These are phyloP conservation scores for Chionoecetes opilio DNA, from an alignment of 1,140 invertebrate species.

Conservation along the genomic window DNA sequence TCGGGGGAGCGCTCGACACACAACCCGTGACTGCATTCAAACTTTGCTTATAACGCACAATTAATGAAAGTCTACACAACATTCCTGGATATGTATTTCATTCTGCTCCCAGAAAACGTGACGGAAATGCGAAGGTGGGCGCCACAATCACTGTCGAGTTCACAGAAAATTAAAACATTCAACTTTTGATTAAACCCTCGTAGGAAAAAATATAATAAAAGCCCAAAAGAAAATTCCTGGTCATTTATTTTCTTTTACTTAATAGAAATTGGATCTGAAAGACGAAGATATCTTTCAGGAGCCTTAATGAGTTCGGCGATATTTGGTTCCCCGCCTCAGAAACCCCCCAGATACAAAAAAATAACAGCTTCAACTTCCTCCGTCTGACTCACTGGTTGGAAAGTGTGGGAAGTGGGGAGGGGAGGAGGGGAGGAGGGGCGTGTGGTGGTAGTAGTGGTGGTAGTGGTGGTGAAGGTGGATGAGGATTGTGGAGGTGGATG, in stretches of 20 bases:
- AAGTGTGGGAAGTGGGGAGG: neutral
- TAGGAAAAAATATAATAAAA: neutral
- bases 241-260: constrained; percentile 10
- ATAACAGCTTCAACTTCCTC: neutral
- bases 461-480: no score
- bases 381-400: neutral
- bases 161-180: neutral
- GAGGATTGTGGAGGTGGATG: no score
- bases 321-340: neutral
- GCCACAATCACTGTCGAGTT: neutral
- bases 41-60: constrained; percentile 5
- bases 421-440: neutral
- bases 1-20: neutral
- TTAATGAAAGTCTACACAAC: constrained; percentile 4
- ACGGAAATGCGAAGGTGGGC: neutral
- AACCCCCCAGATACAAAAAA: neutral
- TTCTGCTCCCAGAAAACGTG: constrained; percentile 5
- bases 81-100: neutral
- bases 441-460: no score
- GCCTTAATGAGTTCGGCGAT: constrained; percentile 2
- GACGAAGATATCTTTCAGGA: constrained; percentile 27
- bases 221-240: neutral
- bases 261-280: neutral
- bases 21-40: neutral
- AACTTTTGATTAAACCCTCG: neutral